Evolutionary conservation across 1,140 invertebrate species (phyloP).

Genomic region (Ephestia elutella): DNA sequence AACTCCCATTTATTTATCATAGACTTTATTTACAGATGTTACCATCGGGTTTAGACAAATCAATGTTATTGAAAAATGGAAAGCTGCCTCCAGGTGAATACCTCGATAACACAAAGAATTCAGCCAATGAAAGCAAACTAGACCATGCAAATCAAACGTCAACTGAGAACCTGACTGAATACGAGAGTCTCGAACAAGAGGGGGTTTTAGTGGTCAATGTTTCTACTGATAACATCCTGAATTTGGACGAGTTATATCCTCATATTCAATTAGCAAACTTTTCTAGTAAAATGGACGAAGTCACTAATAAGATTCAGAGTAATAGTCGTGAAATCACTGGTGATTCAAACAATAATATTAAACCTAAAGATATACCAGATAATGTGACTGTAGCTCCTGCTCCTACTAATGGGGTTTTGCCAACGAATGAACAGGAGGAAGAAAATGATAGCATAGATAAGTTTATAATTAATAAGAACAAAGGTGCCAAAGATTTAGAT

Average conservation of each 20-base stretch:
- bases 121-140: conserved; percentile 34
- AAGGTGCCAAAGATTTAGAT: conserved; percentile 29
- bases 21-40: conserved; percentile 37
- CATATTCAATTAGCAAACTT: conserved; percentile 49
- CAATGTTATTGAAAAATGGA: conserved; percentile 57
- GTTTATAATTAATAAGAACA: conserved; percentile 40
- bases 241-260: conserved; percentile 62
- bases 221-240: conserved; percentile 66
- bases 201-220: conserved; percentile 69
- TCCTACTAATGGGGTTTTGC: conserved; percentile 61
- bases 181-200: conserved; percentile 69
- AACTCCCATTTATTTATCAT: conserved; percentile 2
- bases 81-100: conserved; percentile 55
- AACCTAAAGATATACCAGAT: conserved; percentile 57
- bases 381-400: conserved; percentile 63
- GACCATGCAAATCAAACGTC: conserved; percentile 24
- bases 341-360: conserved; percentile 63
- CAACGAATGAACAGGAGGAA: conserved; percentile 48
- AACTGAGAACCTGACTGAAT: conserved; percentile 60
- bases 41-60: conserved; percentile 58
- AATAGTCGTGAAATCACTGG: conserved; percentile 72
- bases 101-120: conserved; percentile 33
- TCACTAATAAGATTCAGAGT: conserved; percentile 71
- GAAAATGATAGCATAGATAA: conserved; percentile 38
- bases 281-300: conserved; percentile 64